phyloP scores from a whole-genome alignment of 2,888 invertebrate species.

The Dryobota labecula region DNA sequence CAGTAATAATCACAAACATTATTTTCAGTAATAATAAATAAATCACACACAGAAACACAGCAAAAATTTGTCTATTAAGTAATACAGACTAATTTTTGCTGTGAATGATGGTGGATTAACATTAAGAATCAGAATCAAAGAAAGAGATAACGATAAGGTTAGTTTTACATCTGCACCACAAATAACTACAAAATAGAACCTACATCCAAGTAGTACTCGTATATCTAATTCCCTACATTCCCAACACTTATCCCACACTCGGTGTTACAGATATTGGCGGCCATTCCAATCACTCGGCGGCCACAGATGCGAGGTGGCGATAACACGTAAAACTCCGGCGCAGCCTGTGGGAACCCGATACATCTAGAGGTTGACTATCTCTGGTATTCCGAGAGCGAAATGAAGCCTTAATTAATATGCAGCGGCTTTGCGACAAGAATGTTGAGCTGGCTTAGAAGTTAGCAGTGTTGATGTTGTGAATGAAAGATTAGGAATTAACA shows the following conservation, averaged over 20 bases:
- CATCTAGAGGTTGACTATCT: constrained; percentile 62
- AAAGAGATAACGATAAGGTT: neutral
- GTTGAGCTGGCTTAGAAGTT: constrained; percentile 18
- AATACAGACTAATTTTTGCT: neutral
- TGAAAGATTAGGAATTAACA: constrained; percentile 14
- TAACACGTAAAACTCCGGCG: constrained; percentile 61
- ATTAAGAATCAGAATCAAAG: neutral
- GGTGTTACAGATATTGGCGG: constrained; percentile 66
- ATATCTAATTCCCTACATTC: constrained; percentile 27
- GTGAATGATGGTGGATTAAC: neutral
- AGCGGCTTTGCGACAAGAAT: constrained; percentile 45
- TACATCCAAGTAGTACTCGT: constrained; percentile 2
- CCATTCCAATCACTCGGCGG: constrained; percentile 67
- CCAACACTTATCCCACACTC: constrained; percentile 42
- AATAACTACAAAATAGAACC: constrained; percentile 9
- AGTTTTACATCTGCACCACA: constrained; percentile 3
- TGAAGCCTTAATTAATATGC: constrained; percentile 66
- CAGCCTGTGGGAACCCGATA: constrained; percentile 65
- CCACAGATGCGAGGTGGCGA: constrained; percentile 64
- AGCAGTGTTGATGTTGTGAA: constrained; percentile 34
- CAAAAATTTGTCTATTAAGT: no score
- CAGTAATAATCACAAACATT: neutral
- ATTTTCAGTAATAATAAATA: no score
- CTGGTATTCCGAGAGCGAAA: constrained; percentile 63
- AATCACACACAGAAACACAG: no score